Evolutionary conservation across 2,113 vertebrate genomes (phyloP).

Genomic region (Jaculus jaculus): DNA sequence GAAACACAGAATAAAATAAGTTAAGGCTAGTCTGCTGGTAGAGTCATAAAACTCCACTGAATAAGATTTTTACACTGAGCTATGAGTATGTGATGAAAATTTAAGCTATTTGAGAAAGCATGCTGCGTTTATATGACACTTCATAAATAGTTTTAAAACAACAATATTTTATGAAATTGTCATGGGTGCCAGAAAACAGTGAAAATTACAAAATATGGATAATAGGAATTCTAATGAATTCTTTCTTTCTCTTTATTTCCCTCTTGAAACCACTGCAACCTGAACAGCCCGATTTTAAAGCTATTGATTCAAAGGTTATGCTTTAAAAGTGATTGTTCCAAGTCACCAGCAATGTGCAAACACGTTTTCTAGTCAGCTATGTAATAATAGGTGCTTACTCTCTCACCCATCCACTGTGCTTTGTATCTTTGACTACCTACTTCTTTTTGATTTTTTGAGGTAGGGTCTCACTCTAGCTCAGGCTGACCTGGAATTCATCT

Average conservation of each 20-base stretch:
- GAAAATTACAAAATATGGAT: constrained; percentile 52
- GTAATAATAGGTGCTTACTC: neutral
- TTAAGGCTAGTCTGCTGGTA: constrained; percentile 26
- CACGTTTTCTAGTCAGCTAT: neutral
- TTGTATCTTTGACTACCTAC: neutral
- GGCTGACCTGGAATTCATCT: no score
- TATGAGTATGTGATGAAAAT: constrained; percentile 58
- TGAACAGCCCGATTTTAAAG: constrained; percentile 13
- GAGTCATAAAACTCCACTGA: constrained; percentile 53
- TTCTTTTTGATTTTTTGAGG: no score
- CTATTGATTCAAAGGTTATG: neutral
- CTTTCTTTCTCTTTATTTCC: constrained; percentile 18
- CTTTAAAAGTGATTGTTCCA: neutral
- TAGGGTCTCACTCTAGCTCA: no score
- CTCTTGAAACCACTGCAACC: neutral
- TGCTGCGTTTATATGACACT: constrained; percentile 54
- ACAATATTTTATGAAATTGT: constrained; percentile 63
- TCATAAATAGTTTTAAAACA: constrained; percentile 71
- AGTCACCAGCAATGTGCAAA: neutral
- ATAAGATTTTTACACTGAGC: constrained; percentile 3
- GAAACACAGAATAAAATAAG: constrained; percentile 62
- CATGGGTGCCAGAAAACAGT: constrained; percentile 49
- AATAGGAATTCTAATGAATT: constrained; percentile 56
- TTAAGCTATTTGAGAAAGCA: constrained; percentile 50
- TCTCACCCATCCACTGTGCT: neutral